phyloP scores from a whole-genome alignment of 1,140 invertebrate genomes.

The Panonychus citri region DNA sequence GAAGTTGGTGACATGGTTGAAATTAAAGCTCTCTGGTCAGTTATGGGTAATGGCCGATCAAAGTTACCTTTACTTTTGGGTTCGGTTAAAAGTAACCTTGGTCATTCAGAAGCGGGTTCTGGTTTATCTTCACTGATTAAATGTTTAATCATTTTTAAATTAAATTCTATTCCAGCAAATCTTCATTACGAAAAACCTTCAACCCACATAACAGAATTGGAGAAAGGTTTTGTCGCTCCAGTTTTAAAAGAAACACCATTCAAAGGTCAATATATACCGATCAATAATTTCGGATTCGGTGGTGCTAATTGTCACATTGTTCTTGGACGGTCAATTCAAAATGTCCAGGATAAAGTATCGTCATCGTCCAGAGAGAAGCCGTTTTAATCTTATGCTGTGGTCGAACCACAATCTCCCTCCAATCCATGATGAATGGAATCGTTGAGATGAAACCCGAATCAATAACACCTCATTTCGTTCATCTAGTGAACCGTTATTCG shows the following conservation, averaged over 20 bases:
- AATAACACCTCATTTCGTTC: not conserved
- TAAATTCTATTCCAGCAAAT: conserved; percentile 27
- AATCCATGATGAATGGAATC: conserved; percentile 26
- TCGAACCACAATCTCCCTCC: conserved; percentile 15
- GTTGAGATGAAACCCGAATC: conserved; percentile 28
- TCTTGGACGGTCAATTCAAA: conserved; percentile 25
- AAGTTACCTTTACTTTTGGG: conserved; percentile 51
- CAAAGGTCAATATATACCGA: conserved; percentile 55
- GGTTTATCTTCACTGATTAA: conserved; percentile 35
- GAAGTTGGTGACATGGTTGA: conserved; percentile 84
- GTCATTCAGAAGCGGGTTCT: conserved; percentile 70
- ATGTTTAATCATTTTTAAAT: conserved; percentile 27
- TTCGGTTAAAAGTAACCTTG: conserved; percentile 72
- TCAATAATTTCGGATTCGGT: conserved; percentile 94
- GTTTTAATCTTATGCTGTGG: conserved; percentile 4
- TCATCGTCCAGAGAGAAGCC: too few species aligned
- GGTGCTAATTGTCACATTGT: conserved; percentile 84
- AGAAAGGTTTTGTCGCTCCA: conserved; percentile 56
- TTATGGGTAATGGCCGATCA: conserved; percentile 36
- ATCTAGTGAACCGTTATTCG: not conserved
- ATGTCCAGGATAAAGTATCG: not conserved
- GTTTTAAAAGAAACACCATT: conserved; percentile 20
- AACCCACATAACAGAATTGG: conserved; percentile 24
- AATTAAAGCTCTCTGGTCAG: conserved; percentile 66
- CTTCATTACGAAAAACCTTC: conserved; percentile 30